Conservation (phyloP, 2,113 vertebrate genomes). For the Neogobius melanostomus region DNA sequence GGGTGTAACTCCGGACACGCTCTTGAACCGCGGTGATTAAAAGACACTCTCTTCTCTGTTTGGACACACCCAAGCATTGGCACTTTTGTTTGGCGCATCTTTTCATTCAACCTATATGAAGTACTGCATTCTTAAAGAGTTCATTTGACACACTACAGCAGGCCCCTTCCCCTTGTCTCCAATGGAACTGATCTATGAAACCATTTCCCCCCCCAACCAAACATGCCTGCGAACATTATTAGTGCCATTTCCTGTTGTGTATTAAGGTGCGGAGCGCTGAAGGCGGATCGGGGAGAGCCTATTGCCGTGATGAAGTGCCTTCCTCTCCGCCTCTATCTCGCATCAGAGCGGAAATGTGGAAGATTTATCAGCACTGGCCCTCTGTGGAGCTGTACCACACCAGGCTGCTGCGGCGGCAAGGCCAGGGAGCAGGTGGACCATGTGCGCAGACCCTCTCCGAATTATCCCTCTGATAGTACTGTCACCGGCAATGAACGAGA, state of each 20-base stretch:
- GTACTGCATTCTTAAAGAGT: too few relatives aligned
- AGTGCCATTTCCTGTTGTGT: conserved; percentile 75
- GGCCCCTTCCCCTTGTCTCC: conserved; percentile 44
- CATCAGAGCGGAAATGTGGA: conserved; percentile 71
- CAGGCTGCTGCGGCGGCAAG: conserved; percentile 42
- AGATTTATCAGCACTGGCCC: conserved; percentile 75
- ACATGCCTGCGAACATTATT: conserved; percentile 81
- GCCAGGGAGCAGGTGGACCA: conserved; percentile 65
- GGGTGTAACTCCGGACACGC: too few relatives aligned
- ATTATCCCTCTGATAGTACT: conserved; percentile 62
- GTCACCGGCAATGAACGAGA: conserved; percentile 62
- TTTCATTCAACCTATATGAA: too few relatives aligned
- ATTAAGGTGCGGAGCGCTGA: conserved; percentile 77
- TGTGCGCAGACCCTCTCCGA: conserved; percentile 41
- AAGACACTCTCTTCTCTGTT: too few relatives aligned
- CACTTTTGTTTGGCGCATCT: too few relatives aligned
- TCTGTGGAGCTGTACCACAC: conserved; percentile 55
- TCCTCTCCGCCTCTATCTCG: conserved; percentile 73
- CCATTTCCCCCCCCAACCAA: conserved; percentile 79
- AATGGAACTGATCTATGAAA: conserved; percentile 80
- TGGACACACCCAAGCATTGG: too few relatives aligned
- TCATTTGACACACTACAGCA: conserved; percentile 45
- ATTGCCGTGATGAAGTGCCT: conserved; percentile 77
- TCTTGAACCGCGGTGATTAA: too few relatives aligned
- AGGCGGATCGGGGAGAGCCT: conserved; percentile 71